Conservation (phyloP, 2,113 vertebrate genomes). For the Lates calcarifer region DNA sequence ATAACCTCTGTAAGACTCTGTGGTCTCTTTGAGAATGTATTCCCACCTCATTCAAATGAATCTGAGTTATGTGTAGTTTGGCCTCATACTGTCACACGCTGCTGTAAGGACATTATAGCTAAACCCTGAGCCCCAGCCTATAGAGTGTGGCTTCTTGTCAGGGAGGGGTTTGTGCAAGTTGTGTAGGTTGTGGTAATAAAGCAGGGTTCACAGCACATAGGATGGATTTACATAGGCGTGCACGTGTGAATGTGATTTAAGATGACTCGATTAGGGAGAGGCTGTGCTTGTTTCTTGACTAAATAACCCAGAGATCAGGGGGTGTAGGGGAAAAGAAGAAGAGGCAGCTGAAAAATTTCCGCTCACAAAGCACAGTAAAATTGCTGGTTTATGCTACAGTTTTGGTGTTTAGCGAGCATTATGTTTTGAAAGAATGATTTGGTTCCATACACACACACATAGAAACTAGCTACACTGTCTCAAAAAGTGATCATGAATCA, state of each 20-base stretch:
- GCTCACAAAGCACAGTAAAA: background rate
- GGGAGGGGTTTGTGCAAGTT: background rate
- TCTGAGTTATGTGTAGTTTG: conserved; percentile 35
- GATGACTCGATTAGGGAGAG: background rate
- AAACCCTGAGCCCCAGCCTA: conserved; percentile 27
- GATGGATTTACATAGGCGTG: background rate
- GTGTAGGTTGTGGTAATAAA: background rate
- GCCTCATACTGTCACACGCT: conserved; percentile 62
- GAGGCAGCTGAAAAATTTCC: background rate
- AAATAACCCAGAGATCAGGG: conserved; percentile 11
- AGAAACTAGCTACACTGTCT: conserved; percentile 1
- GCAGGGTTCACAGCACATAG: background rate
- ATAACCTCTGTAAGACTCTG: conserved; percentile 38
- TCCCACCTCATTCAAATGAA: conserved; percentile 43
- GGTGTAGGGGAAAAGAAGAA: background rate
- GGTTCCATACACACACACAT: background rate
- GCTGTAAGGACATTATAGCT: conserved; percentile 53
- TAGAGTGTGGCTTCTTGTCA: conserved; percentile 2
- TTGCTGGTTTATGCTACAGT: background rate
- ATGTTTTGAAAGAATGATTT: background rate
- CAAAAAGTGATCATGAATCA: conserved; percentile 13
- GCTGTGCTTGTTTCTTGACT: background rate
- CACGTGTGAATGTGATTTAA: conserved; percentile 10
- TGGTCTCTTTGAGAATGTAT: conserved; percentile 38
- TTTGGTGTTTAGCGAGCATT: background rate